Percentiles rank a stretch among this genome's conserved stretches.
phyloP scores from a whole-genome alignment of 2,888 invertebrate species.

The Neoitamus cyanurus region DNA sequence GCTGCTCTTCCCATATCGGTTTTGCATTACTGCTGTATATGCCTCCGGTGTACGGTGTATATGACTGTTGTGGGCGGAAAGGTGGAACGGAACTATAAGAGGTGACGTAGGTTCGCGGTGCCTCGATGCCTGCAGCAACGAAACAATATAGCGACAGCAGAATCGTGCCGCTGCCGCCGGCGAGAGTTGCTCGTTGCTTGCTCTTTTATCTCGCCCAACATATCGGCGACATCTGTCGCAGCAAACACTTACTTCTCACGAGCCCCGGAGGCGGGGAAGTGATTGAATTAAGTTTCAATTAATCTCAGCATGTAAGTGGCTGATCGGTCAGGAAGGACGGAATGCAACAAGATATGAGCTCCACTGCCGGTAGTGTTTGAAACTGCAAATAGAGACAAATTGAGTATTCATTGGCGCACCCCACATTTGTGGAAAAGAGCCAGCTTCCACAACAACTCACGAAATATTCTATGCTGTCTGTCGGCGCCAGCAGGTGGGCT shows the following conservation, averaged over 20 bases:
- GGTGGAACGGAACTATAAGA: background rate
- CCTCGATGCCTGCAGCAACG: background rate
- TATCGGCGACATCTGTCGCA: constrained; percentile 28
- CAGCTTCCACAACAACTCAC: background rate
- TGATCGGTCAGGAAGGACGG: background rate
- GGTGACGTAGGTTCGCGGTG: background rate
- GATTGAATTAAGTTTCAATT: constrained; percentile 29
- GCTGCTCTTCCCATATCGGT: background rate
- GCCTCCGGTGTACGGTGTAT: background rate
- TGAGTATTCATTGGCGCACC: background rate
- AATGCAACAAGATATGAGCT: background rate
- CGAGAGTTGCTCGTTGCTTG: background rate
- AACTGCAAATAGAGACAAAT: background rate
- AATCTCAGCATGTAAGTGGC: background rate
- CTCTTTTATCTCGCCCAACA: constrained; percentile 9
- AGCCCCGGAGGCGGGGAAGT: background rate
- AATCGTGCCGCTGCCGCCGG: background rate
- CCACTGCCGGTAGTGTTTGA: background rate
- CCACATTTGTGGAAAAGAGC: background rate
- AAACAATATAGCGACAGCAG: background rate
- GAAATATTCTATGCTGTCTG: background rate
- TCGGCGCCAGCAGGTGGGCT: background rate
- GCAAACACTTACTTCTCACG: background rate
- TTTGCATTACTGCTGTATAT: background rate
- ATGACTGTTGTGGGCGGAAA: constrained; percentile 7